These are phyloP conservation scores for Heterodera carotae DNA, from an alignment of 1,140 invertebrate genomes.

Conservation along the genomic window DNA sequence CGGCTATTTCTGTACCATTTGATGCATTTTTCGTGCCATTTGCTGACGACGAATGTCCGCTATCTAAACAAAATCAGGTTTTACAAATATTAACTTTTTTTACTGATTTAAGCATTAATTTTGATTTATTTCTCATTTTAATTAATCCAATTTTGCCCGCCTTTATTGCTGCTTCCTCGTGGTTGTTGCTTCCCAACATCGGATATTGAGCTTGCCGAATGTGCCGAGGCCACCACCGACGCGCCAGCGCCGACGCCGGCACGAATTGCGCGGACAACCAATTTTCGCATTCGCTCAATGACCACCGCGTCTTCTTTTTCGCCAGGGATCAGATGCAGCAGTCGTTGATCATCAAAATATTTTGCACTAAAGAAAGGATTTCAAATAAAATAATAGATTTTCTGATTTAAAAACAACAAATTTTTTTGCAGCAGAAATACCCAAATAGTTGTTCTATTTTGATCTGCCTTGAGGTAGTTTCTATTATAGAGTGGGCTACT, in stretches of 20 bases:
- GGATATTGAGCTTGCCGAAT: conserved; percentile 10
- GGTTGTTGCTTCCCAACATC: background rate
- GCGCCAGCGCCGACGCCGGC: conserved; percentile 46
- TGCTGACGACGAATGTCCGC: background rate
- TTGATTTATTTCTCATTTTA: background rate
- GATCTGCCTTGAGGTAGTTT: too few species aligned
- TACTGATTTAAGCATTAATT: too few species aligned
- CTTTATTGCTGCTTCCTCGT: conserved; percentile 5
- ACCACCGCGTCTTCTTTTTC: conserved; percentile 60
- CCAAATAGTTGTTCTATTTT: too few species aligned
- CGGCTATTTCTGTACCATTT: background rate
- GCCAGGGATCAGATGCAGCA: conserved; percentile 65
- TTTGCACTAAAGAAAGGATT: conserved; percentile 57
- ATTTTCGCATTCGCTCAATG: conserved; percentile 60
- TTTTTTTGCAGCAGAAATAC: too few species aligned
- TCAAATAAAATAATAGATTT: too few species aligned
- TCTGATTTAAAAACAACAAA: too few species aligned
- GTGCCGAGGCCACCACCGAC: background rate
- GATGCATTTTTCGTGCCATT: background rate
- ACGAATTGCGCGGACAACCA: conserved; percentile 56
- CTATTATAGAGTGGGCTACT: too few species aligned
- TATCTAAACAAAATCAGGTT: background rate
- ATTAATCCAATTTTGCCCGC: background rate
- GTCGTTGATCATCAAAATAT: conserved; percentile 64
- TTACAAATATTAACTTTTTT: too few species aligned